These are phyloP conservation scores for Hesperia comma DNA, from an alignment of 2,888 invertebrate genomes.

Conservation along the genomic window DNA sequence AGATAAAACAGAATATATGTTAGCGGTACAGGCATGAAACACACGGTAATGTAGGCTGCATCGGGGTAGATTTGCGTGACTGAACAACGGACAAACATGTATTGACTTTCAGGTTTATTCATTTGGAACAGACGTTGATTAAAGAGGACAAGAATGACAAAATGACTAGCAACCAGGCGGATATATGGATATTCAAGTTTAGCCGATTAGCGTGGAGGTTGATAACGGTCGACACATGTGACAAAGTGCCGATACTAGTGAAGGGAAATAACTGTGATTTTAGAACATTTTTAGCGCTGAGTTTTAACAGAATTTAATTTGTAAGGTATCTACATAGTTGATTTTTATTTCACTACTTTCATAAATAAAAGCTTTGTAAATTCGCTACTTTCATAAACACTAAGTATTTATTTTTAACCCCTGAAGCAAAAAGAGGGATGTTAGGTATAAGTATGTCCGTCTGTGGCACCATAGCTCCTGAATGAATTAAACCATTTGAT, in stretches of 20 bases:
- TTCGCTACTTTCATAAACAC: no score
- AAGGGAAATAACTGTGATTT: constrained; percentile 3
- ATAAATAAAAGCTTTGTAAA: no score
- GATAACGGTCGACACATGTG: constrained; percentile 26
- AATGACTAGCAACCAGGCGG: constrained; percentile 23
- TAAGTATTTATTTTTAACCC: no score
- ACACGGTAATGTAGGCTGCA: constrained; percentile 20
- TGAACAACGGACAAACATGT: constrained; percentile 26
- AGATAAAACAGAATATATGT: constrained; percentile 31
- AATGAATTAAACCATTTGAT: no score
- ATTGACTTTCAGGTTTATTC: constrained; percentile 29
- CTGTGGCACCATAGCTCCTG: no score
- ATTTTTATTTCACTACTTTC: background rate
- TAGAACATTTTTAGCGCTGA: background rate
- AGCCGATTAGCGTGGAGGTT: constrained; percentile 8
- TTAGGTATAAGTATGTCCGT: no score
- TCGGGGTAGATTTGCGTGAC: constrained; percentile 21
- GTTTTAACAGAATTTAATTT: background rate
- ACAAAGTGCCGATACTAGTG: constrained; percentile 23
- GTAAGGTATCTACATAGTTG: background rate
- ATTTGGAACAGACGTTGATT: constrained; percentile 28
- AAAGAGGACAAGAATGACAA: constrained; percentile 24
- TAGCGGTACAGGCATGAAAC: constrained; percentile 21
- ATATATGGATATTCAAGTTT: constrained; percentile 26
- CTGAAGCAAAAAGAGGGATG: no score